Evolutionary conservation across 2,888 invertebrate genomes (phyloP).

Genomic region (Escarpia spicata): DNA sequence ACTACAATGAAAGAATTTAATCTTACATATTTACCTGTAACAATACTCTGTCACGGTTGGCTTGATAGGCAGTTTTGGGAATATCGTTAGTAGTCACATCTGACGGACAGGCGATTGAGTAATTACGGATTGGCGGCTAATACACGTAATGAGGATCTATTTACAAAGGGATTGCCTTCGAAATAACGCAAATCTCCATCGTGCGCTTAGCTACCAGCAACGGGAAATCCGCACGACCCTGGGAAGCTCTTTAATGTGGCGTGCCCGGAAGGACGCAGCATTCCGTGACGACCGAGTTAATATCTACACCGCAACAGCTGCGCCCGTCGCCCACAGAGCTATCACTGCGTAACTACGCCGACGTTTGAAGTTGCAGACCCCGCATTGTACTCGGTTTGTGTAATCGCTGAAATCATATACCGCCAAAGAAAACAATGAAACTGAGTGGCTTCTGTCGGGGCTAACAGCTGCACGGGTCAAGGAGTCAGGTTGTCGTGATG

Average conservation of each 20-base stretch:
- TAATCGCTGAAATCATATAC: slow-evolving; percentile 16
- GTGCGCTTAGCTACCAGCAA: not conserved
- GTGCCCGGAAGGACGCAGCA: not conserved
- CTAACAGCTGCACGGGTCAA: not conserved
- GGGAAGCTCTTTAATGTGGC: not conserved
- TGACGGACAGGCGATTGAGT: not conserved
- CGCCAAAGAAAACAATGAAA: not conserved
- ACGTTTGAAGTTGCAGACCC: not conserved
- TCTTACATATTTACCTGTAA: too few species aligned
- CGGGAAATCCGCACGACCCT: not conserved
- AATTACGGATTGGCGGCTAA: not conserved
- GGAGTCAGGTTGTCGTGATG: not conserved
- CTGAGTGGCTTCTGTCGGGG: not conserved
- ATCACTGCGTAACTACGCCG: not conserved
- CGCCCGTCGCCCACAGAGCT: not conserved
- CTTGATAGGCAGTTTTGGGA: not conserved
- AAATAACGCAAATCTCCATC: not conserved
- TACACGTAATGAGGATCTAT: not conserved
- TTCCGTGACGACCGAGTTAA: not conserved
- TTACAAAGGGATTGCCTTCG: not conserved
- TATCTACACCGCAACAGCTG: not conserved
- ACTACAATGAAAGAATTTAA: too few species aligned
- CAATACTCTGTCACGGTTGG: not conserved
- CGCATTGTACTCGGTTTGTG: not conserved
- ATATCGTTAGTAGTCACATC: not conserved